Evolutionary conservation across 2,888 invertebrate genomes (phyloP).

Genomic region (Isoperla grammatica): DNA sequence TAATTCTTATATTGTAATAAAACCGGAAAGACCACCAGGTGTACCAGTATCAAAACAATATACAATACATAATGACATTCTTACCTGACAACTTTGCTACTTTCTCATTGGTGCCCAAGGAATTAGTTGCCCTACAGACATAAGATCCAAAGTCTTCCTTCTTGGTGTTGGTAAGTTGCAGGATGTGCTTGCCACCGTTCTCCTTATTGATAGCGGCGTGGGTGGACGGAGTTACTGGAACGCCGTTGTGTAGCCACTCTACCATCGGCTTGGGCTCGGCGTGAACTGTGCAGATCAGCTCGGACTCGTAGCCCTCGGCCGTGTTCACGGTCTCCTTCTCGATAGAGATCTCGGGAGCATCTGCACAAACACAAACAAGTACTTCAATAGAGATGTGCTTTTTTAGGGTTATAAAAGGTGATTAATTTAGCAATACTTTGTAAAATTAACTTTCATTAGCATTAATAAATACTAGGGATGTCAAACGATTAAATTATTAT

Average conservation of each 20-base stretch:
- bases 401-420: no score
- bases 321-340: slow-evolving; percentile 44
- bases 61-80: no score
- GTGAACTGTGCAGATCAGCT: slow-evolving; percentile 44
- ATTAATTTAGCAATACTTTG: no score
- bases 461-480: no score
- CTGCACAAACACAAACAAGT: no score
- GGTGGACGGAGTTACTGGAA: background rate
- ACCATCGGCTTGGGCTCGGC: slow-evolving; percentile 43
- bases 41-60: no score
- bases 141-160: slow-evolving; percentile 44
- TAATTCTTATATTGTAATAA: no score
- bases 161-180: slow-evolving; percentile 40
- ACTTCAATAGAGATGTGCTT: no score
- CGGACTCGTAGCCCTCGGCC: slow-evolving; percentile 42
- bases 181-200: slow-evolving; percentile 17
- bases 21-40: no score
- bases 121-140: slow-evolving; percentile 44
- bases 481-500: no score
- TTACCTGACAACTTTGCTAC: slow-evolving; percentile 39
- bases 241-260: slow-evolving; percentile 40
- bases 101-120: slow-evolving; percentile 36
- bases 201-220: no score
- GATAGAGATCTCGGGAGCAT: slow-evolving; percentile 44
- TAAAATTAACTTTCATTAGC: no score